Conservation (phyloP, 2,888 invertebrate species). For the Ophion obscuratus region DNA sequence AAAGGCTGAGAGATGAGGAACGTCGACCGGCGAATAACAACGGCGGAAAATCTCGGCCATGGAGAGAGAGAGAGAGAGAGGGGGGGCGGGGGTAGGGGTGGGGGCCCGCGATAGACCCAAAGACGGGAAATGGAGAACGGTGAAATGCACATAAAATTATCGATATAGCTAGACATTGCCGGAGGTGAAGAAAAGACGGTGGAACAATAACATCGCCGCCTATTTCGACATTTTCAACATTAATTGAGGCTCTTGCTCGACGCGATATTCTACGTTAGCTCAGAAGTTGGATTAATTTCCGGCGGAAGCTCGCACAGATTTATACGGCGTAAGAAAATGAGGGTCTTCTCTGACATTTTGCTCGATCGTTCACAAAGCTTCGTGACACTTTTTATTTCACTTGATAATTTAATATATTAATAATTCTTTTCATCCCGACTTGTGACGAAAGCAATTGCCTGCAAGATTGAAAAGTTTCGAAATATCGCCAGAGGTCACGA, state of each 20-base stretch:
- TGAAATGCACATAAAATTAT: constrained; percentile 38
- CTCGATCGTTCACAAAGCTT: no score
- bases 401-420: no score
- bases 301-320: not conserved
- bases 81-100: not conserved
- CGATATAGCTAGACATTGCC: constrained; percentile 14
- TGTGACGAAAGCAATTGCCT: no score
- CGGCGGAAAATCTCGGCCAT: constrained; percentile 10
- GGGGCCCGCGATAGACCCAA: not conserved
- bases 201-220: not conserved
- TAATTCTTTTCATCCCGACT: not conserved
- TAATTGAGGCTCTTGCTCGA: constrained; percentile 2
- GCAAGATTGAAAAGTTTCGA: constrained; percentile 1
- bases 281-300: not conserved
- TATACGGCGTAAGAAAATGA: not conserved
- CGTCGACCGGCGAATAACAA: constrained; percentile 17
- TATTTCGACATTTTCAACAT: constrained; percentile 3
- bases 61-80: not conserved
- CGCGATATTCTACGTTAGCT: constrained; percentile 1
- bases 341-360: no score
- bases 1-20: constrained; percentile 14
- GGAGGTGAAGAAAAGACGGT: not conserved
- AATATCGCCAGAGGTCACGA: not conserved
- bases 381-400: no score
- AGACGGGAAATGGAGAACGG: constrained; percentile 1